These are phyloP conservation scores for Drosophila paramelanica DNA, from an alignment of 2,888 invertebrate species.

Conservation along the genomic window DNA sequence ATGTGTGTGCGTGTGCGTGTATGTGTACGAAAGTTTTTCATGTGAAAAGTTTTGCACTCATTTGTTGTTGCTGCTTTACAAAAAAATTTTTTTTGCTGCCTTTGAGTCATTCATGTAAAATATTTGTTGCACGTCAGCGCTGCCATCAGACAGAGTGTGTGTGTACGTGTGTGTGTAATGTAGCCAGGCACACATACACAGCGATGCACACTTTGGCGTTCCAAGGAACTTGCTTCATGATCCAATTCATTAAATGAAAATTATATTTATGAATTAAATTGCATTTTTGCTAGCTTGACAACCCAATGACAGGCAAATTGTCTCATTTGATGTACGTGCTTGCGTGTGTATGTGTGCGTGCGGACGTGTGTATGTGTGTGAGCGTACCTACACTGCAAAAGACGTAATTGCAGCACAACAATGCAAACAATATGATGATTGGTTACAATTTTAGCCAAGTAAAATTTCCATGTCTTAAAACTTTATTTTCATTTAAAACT, in stretches of 20 bases:
- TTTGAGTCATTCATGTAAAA: constrained; percentile 66
- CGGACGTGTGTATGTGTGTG: constrained; percentile 5
- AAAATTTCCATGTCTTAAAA: constrained; percentile 5
- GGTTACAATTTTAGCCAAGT: constrained; percentile 11
- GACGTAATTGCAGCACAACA: neutral
- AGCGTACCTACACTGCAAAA: neutral
- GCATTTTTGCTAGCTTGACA: constrained; percentile 55
- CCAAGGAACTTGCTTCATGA: constrained; percentile 43
- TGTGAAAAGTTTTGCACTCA: constrained; percentile 47
- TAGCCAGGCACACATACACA: constrained; percentile 12
- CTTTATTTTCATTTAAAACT: neutral
- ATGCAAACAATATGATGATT: constrained; percentile 20
- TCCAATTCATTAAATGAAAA: constrained; percentile 77
- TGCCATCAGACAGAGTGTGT: constrained; percentile 21
- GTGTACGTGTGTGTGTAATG: constrained; percentile 14
- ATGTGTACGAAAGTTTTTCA: constrained; percentile 29
- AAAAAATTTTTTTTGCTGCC: constrained; percentile 56
- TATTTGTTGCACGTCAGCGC: constrained; percentile 54
- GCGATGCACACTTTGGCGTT: constrained; percentile 6
- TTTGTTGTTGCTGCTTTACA: constrained; percentile 34
- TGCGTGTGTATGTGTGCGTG: constrained; percentile 3
- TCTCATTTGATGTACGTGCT: neutral
- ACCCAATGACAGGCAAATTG: constrained; percentile 23
- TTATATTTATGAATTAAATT: constrained; percentile 77
- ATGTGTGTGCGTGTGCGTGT: constrained; percentile 1